phyloP scores from a whole-genome alignment of 2,888 invertebrate genomes.

The Erpobdella octoculata region DNA sequence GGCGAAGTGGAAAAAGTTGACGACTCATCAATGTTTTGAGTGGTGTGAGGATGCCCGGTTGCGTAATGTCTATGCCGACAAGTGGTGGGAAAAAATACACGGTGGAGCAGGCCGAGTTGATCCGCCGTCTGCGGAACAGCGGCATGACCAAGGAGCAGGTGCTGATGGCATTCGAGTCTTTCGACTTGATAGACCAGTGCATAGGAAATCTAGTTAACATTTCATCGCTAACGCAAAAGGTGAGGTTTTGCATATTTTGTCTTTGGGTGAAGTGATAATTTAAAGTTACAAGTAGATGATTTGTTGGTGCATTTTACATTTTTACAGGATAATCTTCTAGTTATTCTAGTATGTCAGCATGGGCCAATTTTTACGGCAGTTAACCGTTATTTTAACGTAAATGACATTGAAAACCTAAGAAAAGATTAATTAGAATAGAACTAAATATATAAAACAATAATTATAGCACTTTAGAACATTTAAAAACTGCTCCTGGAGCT shows the following conservation, averaged over 20 bases:
- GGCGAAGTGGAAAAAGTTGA: not conserved
- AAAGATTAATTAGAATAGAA: no score
- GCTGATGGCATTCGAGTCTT: constrained; percentile 46
- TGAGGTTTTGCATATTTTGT: not conserved
- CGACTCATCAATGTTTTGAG: constrained; percentile 2
- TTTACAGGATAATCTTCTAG: no score
- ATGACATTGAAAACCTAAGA: no score
- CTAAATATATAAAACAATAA: no score
- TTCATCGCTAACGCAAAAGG: not conserved
- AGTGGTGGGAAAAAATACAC: constrained; percentile 45
- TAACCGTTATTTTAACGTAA: no score
- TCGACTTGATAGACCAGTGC: constrained; percentile 44
- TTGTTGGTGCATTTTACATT: no score
- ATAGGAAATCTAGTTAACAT: constrained; percentile 36
- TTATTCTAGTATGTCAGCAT: no score
- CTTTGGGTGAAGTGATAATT: no score
- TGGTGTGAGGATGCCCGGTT: constrained; percentile 17
- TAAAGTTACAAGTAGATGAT: no score
- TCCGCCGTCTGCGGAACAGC: constrained; percentile 52
- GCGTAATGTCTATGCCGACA: constrained; percentile 20
- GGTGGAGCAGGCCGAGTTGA: constrained; percentile 55
- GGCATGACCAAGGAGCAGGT: constrained; percentile 53
- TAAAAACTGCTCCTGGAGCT: no score
- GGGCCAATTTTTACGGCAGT: no score
- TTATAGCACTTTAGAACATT: no score